Base-by-base conservation (phyloP, 2,888 invertebrate genomes). In the Morinoia aosen region DNA sequence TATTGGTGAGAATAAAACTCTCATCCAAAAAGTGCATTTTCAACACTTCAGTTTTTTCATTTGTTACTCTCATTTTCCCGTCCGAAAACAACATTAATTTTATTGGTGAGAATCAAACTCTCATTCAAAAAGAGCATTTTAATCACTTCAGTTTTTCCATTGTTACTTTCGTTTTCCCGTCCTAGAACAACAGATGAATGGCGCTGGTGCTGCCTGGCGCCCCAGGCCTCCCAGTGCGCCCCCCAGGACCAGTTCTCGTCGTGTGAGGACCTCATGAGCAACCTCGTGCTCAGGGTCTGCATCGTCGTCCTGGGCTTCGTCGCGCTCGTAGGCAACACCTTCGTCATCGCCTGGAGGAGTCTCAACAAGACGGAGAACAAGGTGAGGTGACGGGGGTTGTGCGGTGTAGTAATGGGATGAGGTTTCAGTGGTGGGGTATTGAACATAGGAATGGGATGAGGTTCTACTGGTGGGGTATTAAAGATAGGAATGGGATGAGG, bases 211-310 rank as follows among this genome's bases (percentile, higher is more conserved):
- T 97, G 97, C 96, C 97, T 97, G 96, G 97, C 97, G 0, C 97
- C 97, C 40, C 97, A 97, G 61, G 97, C 97, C 2, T 95, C 96
- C 8, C 95, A 96, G 0, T 97, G 97, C 95, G 97, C 97, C 0
- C 97, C 97, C n/a, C 97, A 97, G 0, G 97, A 97, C 96, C 97
- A 97, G 96, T 97, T 97, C 96, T 97, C 97, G 58, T 97, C 97
- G 33, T 97, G 97, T 96, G 97, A 97, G 96, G 97, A 97, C 96
- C 97, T 97, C 95, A 97, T 97, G 97, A 97, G 97, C 58, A 97
- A 97, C 96, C 96, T 97, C 39, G 97, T 97, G 33, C 97, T 97
- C 14, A 96, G 97, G n/a, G 97, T 97, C 25, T 97, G 97, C 96
- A 97, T 97, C 91, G 97, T 97, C 97, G 97, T 97, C 39, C 97